phyloP scores from a whole-genome alignment of 1,140 invertebrate genomes.

The Schlechtendalia chinensis region DNA sequence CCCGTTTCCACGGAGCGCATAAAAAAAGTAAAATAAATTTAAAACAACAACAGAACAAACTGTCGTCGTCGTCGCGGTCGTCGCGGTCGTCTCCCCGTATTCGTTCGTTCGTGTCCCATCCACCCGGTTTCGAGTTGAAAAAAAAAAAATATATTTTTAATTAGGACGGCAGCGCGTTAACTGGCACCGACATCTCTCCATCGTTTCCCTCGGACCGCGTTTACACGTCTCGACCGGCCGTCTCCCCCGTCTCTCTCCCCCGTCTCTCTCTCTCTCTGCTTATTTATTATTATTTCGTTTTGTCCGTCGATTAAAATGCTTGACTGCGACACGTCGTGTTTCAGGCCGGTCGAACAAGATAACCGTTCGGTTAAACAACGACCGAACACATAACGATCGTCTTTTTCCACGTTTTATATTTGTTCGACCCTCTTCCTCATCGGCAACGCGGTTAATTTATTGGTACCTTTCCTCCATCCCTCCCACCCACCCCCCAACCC shows the following conservation, averaged over 20 bases:
- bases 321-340: slow-evolving; percentile 48
- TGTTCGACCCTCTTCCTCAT: slow-evolving; percentile 33
- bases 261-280: neutral
- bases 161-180: slow-evolving; percentile 31
- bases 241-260: no score
- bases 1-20: neutral
- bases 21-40: neutral
- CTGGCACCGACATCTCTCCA: neutral
- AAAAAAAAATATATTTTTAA: slow-evolving; percentile 36
- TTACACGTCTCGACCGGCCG: no score
- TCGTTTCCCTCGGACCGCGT: neutral
- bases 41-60: neutral
- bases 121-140: slow-evolving; percentile 23
- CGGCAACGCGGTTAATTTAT: slow-evolving; percentile 35
- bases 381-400: slow-evolving; percentile 45
- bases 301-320: slow-evolving; percentile 47
- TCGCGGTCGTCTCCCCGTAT: neutral
- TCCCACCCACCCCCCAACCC: no score
- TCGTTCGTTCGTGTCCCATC: neutral
- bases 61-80: neutral
- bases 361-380: slow-evolving; percentile 50
- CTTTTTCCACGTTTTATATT: slow-evolving; percentile 33
- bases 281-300: slow-evolving; percentile 49
- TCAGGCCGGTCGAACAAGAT: slow-evolving; percentile 47
- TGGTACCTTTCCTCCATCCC: neutral